Conservation (phyloP, 2,113 vertebrate species). For the Rhinoderma darwinii region DNA sequence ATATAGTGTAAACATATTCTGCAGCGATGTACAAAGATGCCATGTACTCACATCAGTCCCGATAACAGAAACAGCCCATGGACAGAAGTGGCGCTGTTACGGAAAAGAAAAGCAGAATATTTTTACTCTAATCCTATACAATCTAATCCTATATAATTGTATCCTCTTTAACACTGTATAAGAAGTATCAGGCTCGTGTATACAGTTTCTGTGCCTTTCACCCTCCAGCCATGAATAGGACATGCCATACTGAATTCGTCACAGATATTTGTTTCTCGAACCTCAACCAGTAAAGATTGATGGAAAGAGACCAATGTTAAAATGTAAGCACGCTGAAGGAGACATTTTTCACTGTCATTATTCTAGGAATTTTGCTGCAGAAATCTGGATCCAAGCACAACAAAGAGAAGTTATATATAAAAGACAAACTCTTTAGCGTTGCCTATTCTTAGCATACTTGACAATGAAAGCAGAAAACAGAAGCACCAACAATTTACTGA, state of each 20-base stretch:
- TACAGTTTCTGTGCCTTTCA: background rate
- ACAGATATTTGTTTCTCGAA: background rate
- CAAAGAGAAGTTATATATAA: conserved; percentile 16
- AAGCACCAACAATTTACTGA: background rate
- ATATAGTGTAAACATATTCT: too few relatives aligned
- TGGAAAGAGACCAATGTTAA: background rate
- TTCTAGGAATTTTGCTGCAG: background rate
- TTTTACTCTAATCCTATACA: too few relatives aligned
- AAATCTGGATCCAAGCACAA: background rate
- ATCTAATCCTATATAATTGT: too few relatives aligned
- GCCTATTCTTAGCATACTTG: conserved; percentile 11
- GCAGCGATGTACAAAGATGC: too few relatives aligned
- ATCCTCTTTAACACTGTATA: background rate
- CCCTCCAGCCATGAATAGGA: background rate
- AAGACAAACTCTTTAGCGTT: background rate
- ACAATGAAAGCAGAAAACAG: conserved; percentile 26
- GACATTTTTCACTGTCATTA: background rate
- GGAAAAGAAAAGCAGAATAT: background rate
- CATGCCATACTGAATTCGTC: background rate
- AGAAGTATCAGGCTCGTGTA: background rate
- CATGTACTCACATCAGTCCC: too few relatives aligned
- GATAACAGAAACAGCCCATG: too few relatives aligned
- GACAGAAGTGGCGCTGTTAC: too few relatives aligned
- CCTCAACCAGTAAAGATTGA: conserved; percentile 8
- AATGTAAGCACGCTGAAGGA: background rate